Percentiles rank a stretch among this genome's conserved stretches.
These are phyloP conservation scores for Siphamia tubifer DNA, from an alignment of 2,113 vertebrate genomes.

Conservation along the genomic window DNA sequence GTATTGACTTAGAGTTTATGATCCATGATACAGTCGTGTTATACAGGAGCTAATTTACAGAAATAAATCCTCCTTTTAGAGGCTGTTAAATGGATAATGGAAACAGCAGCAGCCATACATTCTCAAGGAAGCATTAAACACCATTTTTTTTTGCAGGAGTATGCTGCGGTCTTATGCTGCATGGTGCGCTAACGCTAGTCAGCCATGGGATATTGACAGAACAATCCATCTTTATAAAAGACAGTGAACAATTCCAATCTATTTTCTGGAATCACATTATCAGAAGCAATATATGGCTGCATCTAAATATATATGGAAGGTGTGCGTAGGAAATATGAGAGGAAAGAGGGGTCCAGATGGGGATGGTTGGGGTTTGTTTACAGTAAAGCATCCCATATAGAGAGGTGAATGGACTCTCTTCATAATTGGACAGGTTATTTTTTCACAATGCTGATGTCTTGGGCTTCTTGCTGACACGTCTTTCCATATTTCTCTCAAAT, in stretches of 20 bases:
- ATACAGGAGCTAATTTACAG: constrained; percentile 91
- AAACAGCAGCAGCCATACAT: constrained; percentile 86
- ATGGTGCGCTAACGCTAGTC: constrained; percentile 85
- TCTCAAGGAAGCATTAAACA: constrained; percentile 91
- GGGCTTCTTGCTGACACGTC: constrained; percentile 82
- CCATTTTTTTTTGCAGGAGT: constrained; percentile 87
- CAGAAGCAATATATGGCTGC: constrained; percentile 90
- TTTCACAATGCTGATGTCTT: constrained; percentile 82
- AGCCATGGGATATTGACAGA: constrained; percentile 93
- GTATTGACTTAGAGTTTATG: constrained; percentile 98
- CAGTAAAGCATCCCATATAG: constrained; percentile 36
- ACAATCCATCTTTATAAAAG: constrained; percentile 96
- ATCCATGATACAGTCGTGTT: constrained; percentile 91
- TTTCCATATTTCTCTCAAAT: constrained; percentile 78
- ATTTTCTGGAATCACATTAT: constrained; percentile 92
- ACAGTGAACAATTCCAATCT: constrained; percentile 96
- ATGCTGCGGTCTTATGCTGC: constrained; percentile 86
- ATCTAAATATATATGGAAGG: constrained; percentile 90
- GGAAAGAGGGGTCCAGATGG: constrained; percentile 56
- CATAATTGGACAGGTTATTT: constrained; percentile 86
- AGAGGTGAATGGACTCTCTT: constrained; percentile 37
- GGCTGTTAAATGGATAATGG: constrained; percentile 96
- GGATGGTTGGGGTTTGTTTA: constrained; percentile 5
- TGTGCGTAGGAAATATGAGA: constrained; percentile 70
- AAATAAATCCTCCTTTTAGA: constrained; percentile 95